Evolutionary conservation across 2,797 vertebrate species (phyloP), one percentile per base, ranked within the genome.

Genomic region (Caiman crocodilus): DNA sequence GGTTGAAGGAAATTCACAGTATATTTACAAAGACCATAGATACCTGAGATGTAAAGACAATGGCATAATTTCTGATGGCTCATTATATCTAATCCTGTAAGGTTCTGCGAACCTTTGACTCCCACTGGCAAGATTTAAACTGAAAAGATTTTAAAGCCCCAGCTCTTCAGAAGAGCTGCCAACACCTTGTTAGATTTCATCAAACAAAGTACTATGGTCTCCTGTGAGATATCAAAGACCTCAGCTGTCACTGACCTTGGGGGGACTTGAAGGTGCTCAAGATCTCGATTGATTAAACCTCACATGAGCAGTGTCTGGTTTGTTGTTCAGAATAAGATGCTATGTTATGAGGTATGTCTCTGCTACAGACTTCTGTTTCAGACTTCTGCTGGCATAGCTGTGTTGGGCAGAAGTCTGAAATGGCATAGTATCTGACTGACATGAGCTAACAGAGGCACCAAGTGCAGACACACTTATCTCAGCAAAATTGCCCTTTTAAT

Each of bases 1-100:
- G 69, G 75, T 92, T 74, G 93, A 94, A 78, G 7, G 50, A 96
- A 93, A 92, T 93, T 61, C n/a, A 81, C 15, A 57, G 30, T 79
- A 73, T 79, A 7, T 77, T 88, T 87, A 14, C 73, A 64, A 84
- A 59, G 28, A 81, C 93, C 89, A 89, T 17, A 75, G 76, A 16
- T 17, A 71, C 78, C 64, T 64, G 6, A 16, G 32, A 81, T 80
- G 55, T 88, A 90, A 83, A 74, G 18, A 88, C 84, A 83, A 77
- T 17, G 10, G 82, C 20, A 77, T 60, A 42, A 77, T 94, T 94
- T 90, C 28, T 91, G 21, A 71, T 58, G 77, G 82, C 59, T 92
- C 21, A 63, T 83, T 91, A 9, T 87, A 23, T 63, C 88, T 85
- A 90, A 76, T 78, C 57, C 20, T 76, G 77, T 30, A 20, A 69